phyloP scores from a whole-genome alignment of 2,113 vertebrate species.

The Carassius gibelio region DNA sequence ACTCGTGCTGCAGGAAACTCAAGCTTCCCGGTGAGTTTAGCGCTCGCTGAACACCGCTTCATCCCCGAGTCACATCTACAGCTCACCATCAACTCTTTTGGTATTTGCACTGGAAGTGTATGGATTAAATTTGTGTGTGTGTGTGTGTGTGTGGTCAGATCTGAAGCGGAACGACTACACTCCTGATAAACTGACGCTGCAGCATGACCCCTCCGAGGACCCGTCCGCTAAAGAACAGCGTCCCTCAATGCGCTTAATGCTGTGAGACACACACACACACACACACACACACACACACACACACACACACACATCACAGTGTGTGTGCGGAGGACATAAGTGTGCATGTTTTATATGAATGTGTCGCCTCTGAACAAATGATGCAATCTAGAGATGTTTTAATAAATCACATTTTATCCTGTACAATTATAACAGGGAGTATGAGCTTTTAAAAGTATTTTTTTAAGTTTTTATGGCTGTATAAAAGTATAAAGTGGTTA shows the following conservation, averaged over 20 bases:
- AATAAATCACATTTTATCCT: slow-evolving; percentile 51
- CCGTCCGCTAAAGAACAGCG: slow-evolving; percentile 85
- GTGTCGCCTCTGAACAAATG: neutral
- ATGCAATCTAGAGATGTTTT: slow-evolving; percentile 23
- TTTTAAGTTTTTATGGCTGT: slow-evolving; percentile 59
- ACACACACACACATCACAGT: neutral
- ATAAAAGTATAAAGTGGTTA: slow-evolving; percentile 76
- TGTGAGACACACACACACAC: slow-evolving; percentile 66
- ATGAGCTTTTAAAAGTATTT: slow-evolving; percentile 59
- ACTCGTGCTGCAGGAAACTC: slow-evolving; percentile 95
- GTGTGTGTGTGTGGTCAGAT: slow-evolving; percentile 72
- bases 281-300: neutral
- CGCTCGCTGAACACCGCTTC: neutral
- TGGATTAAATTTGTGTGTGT: too few species aligned
- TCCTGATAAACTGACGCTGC: slow-evolving; percentile 88
- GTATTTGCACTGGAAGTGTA: too few species aligned
- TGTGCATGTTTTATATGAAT: neutral
- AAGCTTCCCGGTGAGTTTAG: slow-evolving; percentile 88
- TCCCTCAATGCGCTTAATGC: slow-evolving; percentile 88
- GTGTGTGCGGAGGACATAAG: neutral
- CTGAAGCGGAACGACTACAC: slow-evolving; percentile 97
- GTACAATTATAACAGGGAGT: slow-evolving; percentile 45
- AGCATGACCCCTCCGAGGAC: slow-evolving; percentile 84
- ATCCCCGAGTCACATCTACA: too few species aligned
- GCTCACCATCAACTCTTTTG: too few species aligned